phyloP scores from a whole-genome alignment of 1,140 invertebrate genomes.

The Macrocentrus cingulum region DNA sequence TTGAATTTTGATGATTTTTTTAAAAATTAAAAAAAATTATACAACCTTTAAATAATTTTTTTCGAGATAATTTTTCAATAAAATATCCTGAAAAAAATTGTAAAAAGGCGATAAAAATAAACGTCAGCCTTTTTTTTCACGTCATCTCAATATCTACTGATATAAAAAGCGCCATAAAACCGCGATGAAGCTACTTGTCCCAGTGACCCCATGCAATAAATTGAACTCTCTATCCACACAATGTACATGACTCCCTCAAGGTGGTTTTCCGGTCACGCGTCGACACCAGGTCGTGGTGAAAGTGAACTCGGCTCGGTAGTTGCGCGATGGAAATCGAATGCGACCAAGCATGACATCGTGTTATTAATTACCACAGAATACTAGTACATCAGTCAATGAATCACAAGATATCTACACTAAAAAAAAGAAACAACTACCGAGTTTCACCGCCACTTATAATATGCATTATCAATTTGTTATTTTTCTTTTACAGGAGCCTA shows the following conservation, averaged over 20 bases:
- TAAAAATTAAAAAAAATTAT: too few relatives aligned
- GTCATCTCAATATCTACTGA: neutral
- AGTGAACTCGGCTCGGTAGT: slow-evolving; percentile 38
- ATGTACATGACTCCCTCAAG: neutral
- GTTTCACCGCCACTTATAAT: too few relatives aligned
- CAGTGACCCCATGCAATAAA: neutral
- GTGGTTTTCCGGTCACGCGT: slow-evolving; percentile 4
- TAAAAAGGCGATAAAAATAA: too few relatives aligned
- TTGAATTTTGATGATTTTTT: too few relatives aligned
- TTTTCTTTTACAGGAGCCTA: slow-evolving; percentile 33
- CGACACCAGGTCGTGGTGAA: slow-evolving; percentile 41
- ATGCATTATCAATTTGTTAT: neutral
- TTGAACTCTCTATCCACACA: slow-evolving; percentile 1
- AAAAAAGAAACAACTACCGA: too few relatives aligned
- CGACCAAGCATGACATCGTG: slow-evolving; percentile 18
- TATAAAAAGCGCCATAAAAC: neutral
- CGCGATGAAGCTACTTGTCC: neutral
- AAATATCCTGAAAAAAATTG: too few relatives aligned
- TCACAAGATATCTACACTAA: too few relatives aligned
- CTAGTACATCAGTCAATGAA: neutral
- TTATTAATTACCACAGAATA: slow-evolving; percentile 26
- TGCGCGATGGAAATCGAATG: slow-evolving; percentile 39
- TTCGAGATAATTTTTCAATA: too few relatives aligned
- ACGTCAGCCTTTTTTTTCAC: too few relatives aligned
- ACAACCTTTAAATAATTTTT: too few relatives aligned